Percentiles rank a stretch among this genome's conserved stretches.
These are phyloP conservation scores for Leptosomus discolor DNA, from an alignment of 2,113 vertebrate species.

Conservation along the genomic window DNA sequence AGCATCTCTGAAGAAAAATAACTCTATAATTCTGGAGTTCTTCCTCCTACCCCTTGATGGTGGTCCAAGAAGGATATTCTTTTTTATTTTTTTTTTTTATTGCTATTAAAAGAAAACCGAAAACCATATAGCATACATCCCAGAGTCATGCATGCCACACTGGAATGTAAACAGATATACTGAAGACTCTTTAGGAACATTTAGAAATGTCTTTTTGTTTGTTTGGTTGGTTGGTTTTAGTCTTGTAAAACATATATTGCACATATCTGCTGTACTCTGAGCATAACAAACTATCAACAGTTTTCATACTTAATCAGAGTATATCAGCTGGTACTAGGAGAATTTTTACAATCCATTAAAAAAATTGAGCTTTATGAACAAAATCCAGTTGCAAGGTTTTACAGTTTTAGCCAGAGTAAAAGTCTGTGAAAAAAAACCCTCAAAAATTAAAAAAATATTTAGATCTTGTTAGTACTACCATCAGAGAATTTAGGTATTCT, in stretches of 20 bases:
- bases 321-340: background rate
- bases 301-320: background rate
- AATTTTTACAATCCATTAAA: background rate
- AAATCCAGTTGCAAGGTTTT: background rate
- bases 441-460: background rate
- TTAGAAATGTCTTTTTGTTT: background rate
- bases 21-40: background rate
- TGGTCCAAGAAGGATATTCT: background rate
- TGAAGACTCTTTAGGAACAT: background rate
- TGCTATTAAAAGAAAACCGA: background rate
- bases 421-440: background rate
- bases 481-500: background rate
- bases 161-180: background rate
- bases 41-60: background rate
- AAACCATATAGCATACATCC: background rate
- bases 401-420: background rate
- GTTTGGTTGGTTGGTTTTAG: background rate
- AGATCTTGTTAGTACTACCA: background rate
- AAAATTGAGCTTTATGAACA: background rate
- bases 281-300: background rate
- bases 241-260: background rate
- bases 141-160: background rate
- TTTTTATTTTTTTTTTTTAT: background rate
- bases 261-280: background rate
- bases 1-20: constrained; percentile 24